phyloP scores from a whole-genome alignment of 2,113 vertebrate genomes.

The Paralichthys olivaceus region DNA sequence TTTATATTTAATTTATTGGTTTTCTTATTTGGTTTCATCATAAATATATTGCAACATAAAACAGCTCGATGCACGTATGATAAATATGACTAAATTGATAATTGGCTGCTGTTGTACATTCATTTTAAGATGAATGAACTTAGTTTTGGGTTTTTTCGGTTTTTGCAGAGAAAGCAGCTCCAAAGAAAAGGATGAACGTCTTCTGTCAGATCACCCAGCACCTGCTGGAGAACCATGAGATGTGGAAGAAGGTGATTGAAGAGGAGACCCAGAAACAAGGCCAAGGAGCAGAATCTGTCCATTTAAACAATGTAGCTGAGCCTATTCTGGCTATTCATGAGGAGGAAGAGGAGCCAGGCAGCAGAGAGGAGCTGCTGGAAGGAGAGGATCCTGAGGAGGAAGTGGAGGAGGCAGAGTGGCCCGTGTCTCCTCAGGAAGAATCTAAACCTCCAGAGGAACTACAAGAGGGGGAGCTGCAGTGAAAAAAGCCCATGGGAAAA shows the following conservation, averaged over 20 bases:
- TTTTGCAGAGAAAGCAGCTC: constrained; percentile 86
- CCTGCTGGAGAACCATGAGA: constrained; percentile 95
- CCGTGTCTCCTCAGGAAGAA: constrained; percentile 56
- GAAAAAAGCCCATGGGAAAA: constrained; percentile 64
- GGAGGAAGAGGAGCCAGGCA: constrained; percentile 90
- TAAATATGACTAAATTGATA: too few species aligned
- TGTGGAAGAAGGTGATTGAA: constrained; percentile 97
- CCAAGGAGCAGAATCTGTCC: constrained; percentile 76
- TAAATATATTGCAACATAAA: too few species aligned
- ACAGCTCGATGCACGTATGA: too few species aligned
- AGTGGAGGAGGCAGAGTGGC: constrained; percentile 70
- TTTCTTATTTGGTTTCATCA: too few species aligned
- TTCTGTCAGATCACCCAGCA: constrained; percentile 97
- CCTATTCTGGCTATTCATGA: constrained; percentile 92
- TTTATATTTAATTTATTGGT: too few species aligned
- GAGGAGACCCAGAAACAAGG: constrained; percentile 84
- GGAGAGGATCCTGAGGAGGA: constrained; percentile 81
- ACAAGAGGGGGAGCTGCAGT: constrained; percentile 65
- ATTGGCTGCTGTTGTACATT: background rate
- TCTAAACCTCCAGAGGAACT: constrained; percentile 77
- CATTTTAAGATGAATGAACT: background rate
- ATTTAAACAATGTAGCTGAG: constrained; percentile 85
- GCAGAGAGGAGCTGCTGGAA: constrained; percentile 76
- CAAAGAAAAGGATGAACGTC: constrained; percentile 90
- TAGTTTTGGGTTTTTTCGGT: background rate